Conservation (phyloP, 1,140 invertebrate species). For the Panagrolaimus sp. region DNA sequence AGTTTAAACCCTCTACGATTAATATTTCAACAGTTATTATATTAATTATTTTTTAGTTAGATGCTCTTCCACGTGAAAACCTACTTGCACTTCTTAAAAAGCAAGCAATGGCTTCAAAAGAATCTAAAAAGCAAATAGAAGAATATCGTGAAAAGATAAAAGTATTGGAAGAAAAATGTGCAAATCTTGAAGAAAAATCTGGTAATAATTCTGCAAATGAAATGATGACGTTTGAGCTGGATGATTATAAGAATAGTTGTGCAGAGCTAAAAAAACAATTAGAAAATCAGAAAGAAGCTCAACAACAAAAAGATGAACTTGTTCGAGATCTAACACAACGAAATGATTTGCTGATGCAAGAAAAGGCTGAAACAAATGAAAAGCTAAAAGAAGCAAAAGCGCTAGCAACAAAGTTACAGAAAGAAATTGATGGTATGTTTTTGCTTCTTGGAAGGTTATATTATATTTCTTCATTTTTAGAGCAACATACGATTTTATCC, state of each 20-base stretch:
- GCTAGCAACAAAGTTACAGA: neutral
- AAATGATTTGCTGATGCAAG: neutral
- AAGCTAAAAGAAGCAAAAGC: conserved; percentile 1
- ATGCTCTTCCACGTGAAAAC: neutral
- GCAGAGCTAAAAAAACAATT: conserved; percentile 1
- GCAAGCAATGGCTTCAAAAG: neutral
- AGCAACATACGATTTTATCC: neutral
- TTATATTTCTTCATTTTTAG: neutral
- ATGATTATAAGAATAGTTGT: conserved; percentile 2
- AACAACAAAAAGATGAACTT: neutral
- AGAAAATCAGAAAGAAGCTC: neutral
- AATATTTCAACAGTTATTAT: no score
- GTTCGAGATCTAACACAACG: neutral
- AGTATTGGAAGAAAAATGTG: neutral
- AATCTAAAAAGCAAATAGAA: neutral
- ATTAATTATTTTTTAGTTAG: neutral
- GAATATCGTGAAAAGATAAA: neutral
- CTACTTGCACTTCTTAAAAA: neutral
- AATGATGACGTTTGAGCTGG: neutral
- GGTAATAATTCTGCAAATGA: neutral
- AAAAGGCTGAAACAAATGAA: neutral
- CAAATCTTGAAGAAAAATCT: neutral
- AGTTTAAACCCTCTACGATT: no score
- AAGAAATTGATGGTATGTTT: conserved; percentile 11
- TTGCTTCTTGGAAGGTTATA: neutral